Evolutionary conservation across 2,888 invertebrate genomes (phyloP).

Genomic region (Bellardia pandia): DNA sequence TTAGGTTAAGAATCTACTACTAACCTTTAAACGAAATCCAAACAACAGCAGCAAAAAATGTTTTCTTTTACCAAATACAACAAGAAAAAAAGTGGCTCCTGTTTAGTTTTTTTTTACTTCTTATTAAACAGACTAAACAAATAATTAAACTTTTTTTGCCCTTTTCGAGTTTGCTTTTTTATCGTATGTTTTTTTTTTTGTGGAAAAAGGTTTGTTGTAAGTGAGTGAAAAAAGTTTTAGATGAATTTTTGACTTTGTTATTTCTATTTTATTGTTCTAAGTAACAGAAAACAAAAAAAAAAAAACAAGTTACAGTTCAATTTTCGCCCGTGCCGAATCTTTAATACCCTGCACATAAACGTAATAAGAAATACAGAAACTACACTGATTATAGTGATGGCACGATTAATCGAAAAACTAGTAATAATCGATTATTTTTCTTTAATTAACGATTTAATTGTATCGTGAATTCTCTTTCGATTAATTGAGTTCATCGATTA

Average conservation of each 20-base stretch:
- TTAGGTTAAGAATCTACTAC: constrained; percentile 30
- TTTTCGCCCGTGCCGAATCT: too few species aligned
- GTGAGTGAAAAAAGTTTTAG: constrained; percentile 54
- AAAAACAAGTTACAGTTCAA: not conserved
- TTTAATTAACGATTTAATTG: too few species aligned
- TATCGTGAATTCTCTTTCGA: too few species aligned
- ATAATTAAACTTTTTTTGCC: constrained; percentile 65
- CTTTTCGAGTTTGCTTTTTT: not conserved
- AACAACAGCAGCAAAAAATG: not conserved
- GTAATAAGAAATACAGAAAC: too few species aligned
- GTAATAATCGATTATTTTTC: too few species aligned
- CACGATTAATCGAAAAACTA: too few species aligned
- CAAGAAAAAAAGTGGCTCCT: not conserved
- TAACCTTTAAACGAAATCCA: constrained; percentile 41
- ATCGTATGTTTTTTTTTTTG: constrained; percentile 16
- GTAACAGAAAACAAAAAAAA: constrained; percentile 34
- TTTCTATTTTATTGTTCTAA: constrained; percentile 64
- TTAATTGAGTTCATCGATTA: too few species aligned
- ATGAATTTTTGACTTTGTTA: constrained; percentile 70
- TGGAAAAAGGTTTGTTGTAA: constrained; percentile 40
- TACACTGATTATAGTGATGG: too few species aligned
- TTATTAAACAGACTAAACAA: constrained; percentile 63
- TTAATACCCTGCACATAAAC: too few species aligned
- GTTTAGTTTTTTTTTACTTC: constrained; percentile 18
- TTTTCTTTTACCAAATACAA: constrained; percentile 37